Percentiles rank a stretch among this genome's conserved stretches.
These are phyloP conservation scores for Siphlonurus alternatus DNA, from an alignment of 2,888 invertebrate species.

Conservation along the genomic window DNA sequence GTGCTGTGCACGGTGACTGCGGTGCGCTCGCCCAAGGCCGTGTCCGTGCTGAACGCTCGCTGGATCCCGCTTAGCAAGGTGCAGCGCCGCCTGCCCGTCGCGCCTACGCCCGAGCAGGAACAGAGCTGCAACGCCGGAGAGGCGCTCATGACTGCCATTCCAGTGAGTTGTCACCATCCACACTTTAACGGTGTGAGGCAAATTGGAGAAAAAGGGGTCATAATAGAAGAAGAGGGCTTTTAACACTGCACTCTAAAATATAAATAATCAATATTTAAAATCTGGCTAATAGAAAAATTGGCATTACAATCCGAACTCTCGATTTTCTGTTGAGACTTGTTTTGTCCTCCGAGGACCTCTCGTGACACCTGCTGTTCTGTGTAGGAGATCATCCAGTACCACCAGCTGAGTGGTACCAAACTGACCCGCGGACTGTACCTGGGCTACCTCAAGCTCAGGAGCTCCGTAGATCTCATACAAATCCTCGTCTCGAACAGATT, in stretches of 20 bases:
- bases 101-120: constrained; percentile 43
- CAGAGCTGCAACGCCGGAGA: constrained; percentile 53
- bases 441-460: constrained; percentile 91
- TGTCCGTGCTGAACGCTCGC: constrained; percentile 77
- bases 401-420: constrained; percentile 66
- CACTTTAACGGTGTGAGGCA: neutral
- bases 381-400: constrained; percentile 43
- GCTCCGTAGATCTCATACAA: constrained; percentile 86
- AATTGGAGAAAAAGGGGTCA: too few species aligned
- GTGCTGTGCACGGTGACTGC: constrained; percentile 77
- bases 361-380: too few species aligned
- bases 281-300: too few species aligned
- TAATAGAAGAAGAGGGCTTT: too few species aligned
- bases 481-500: constrained; percentile 83
- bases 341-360: too few species aligned
- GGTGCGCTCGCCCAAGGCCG: constrained; percentile 62
- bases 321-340: too few species aligned
- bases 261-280: too few species aligned
- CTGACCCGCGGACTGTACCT: constrained; percentile 80
- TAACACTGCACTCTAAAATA: too few species aligned
- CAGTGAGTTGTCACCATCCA: constrained; percentile 32
- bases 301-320: too few species aligned
- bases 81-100: constrained; percentile 31
- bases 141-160: constrained; percentile 69
- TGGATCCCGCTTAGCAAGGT: constrained; percentile 84